phyloP scores from a whole-genome alignment of 2,888 invertebrate genomes.

The Sturmia bella region DNA sequence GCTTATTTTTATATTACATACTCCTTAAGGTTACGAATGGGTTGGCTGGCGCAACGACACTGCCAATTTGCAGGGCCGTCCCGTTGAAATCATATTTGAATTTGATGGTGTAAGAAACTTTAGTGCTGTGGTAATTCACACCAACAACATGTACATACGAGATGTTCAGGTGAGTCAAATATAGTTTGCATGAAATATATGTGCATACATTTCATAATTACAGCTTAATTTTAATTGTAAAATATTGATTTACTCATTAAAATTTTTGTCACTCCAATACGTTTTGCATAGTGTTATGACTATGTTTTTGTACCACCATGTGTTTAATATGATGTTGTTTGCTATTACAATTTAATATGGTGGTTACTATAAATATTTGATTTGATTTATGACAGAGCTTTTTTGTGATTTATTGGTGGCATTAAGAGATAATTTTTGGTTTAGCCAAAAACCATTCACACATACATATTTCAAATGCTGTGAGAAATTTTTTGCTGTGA shows the following conservation, averaged over 20 bases:
- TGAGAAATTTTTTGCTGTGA: conserved; percentile 1
- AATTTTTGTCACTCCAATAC: conserved; percentile 32
- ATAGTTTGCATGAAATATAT: conserved; percentile 40
- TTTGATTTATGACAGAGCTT: conserved; percentile 21
- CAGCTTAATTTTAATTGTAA: neutral
- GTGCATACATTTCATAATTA: conserved; percentile 53
- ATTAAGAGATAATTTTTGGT: conserved; percentile 61
- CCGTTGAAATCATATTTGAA: conserved; percentile 89
- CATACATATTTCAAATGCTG: neutral
- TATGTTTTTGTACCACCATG: neutral
- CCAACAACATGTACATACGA: conserved; percentile 89
- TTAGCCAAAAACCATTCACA: conserved; percentile 22
- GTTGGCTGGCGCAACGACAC: conserved; percentile 91
- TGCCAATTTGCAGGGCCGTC: conserved; percentile 84
- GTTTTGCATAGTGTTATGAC: conserved; percentile 11
- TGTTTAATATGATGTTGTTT: conserved; percentile 7
- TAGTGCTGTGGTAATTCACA: conserved; percentile 87
- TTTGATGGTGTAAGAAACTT: conserved; percentile 91
- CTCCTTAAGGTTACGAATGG: conserved; percentile 93
- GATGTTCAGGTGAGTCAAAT: conserved; percentile 86
- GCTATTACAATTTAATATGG: conserved; percentile 44
- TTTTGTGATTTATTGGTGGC: conserved; percentile 49
- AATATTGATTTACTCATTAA: neutral
- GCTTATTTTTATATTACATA: conserved; percentile 60
- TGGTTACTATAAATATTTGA: conserved; percentile 18